Evolutionary conservation across 2,113 vertebrate species (phyloP).

Genomic region (Hymenochirus boettgeri): DNA sequence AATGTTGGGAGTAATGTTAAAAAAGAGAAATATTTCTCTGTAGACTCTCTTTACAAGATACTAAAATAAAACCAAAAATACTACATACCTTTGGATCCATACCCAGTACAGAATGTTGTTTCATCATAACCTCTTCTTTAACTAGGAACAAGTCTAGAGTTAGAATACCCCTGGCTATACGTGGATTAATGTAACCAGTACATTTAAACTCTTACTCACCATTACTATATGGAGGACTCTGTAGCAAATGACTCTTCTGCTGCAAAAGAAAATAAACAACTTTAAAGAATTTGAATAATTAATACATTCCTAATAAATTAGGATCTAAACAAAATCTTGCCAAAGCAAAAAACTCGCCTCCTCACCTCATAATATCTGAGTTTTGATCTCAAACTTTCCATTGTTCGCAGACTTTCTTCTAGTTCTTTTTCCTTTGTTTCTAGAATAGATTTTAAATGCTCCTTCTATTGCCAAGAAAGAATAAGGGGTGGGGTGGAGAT

Average conservation of each 20-base stretch:
- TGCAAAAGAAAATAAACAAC: constrained; percentile 3
- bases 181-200: too few species aligned
- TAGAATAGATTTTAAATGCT: constrained; percentile 77
- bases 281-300: too few species aligned
- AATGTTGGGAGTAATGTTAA: too few species aligned
- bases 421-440: constrained; percentile 75
- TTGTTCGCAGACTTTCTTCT: constrained; percentile 75
- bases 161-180: background rate
- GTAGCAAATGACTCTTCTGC: constrained; percentile 19
- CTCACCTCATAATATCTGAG: constrained; percentile 80
- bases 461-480: constrained; percentile 65
- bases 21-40: too few species aligned
- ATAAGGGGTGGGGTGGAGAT: too few species aligned
- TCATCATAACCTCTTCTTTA: constrained; percentile 80
- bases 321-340: too few species aligned
- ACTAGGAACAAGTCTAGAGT: constrained; percentile 65
- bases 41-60: background rate
- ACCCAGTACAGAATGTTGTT: constrained; percentile 72
- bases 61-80: background rate
- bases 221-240: constrained; percentile 10
- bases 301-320: too few species aligned
- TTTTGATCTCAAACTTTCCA: constrained; percentile 83
- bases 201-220: background rate
- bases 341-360: constrained; percentile 17
- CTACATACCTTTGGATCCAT: constrained; percentile 72